Conservation (phyloP, 2,797 vertebrate genomes). For the Protonibea diacanthus region DNA sequence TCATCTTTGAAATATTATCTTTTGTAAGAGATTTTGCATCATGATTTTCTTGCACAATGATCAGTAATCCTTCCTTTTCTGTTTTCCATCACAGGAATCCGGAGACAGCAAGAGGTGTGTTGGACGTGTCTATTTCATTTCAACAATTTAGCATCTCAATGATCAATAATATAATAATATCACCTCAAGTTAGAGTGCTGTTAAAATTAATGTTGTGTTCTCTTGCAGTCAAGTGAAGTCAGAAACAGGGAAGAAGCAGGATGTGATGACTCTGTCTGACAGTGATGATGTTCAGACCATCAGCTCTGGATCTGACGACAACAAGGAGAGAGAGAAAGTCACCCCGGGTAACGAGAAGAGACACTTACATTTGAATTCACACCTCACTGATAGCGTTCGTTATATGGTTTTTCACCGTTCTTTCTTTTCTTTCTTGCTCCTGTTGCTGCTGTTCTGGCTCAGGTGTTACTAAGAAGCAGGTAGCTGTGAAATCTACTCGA, state of each 20-base stretch:
- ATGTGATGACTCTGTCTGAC: slow-evolving; percentile 95
- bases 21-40: not conserved
- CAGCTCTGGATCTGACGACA: slow-evolving; percentile 95
- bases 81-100: slow-evolving; percentile 81
- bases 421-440: not conserved
- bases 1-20: not conserved
- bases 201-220: slow-evolving; percentile 12
- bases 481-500: slow-evolving; percentile 96
- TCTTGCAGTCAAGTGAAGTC: slow-evolving; percentile 70
- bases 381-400: not conserved
- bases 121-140: slow-evolving; percentile 55
- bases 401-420: not conserved
- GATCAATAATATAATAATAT: not conserved
- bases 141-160: not conserved
- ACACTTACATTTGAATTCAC: not conserved
- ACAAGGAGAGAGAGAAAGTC: slow-evolving; percentile 87
- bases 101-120: slow-evolving; percentile 78
- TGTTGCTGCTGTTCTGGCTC: not conserved
- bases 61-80: not conserved
- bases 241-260: slow-evolving; percentile 84
- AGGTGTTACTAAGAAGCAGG: slow-evolving; percentile 93
- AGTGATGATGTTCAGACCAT: slow-evolving; percentile 99
- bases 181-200: not conserved
- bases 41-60: not conserved
- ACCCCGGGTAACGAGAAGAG: slow-evolving; percentile 64